phyloP scores from a whole-genome alignment of 2,888 invertebrate genomes.

The Ormyrus pomaceus region DNA sequence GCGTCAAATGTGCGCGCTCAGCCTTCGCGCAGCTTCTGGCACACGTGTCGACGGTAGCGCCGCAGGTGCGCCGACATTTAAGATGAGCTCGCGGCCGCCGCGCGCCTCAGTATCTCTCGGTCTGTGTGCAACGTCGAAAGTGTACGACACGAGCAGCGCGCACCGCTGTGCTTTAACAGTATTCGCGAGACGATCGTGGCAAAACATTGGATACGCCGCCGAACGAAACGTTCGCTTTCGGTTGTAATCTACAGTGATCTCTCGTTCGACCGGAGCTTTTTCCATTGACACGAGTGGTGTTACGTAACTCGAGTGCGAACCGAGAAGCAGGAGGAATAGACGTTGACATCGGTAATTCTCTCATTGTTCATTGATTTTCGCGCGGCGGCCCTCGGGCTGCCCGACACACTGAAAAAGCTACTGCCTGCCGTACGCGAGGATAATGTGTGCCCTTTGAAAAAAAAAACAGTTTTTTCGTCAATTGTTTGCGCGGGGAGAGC shows the following conservation, averaged over 20 bases:
- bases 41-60: background rate
- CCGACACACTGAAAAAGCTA: background rate
- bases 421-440: background rate
- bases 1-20: slow-evolving; percentile 21
- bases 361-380: too few species aligned
- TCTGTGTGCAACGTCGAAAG: background rate
- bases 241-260: too few species aligned
- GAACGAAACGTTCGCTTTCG: background rate
- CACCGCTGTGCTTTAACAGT: background rate
- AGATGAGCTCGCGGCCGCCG: slow-evolving; percentile 19
- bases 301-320: too few species aligned
- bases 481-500: background rate
- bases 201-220: background rate
- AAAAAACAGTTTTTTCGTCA: background rate
- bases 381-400: background rate
- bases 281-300: too few species aligned
- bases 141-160: background rate
- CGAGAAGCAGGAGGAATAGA: too few species aligned
- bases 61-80: slow-evolving; percentile 33
- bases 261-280: too few species aligned
- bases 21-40: slow-evolving; percentile 19
- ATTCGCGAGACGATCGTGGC: background rate
- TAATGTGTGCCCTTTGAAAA: background rate
- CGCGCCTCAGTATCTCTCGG: slow-evolving; percentile 31
- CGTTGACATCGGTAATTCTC: too few species aligned